phyloP scores from a whole-genome alignment of 2,888 invertebrate species.

The Brachyptera putata region DNA sequence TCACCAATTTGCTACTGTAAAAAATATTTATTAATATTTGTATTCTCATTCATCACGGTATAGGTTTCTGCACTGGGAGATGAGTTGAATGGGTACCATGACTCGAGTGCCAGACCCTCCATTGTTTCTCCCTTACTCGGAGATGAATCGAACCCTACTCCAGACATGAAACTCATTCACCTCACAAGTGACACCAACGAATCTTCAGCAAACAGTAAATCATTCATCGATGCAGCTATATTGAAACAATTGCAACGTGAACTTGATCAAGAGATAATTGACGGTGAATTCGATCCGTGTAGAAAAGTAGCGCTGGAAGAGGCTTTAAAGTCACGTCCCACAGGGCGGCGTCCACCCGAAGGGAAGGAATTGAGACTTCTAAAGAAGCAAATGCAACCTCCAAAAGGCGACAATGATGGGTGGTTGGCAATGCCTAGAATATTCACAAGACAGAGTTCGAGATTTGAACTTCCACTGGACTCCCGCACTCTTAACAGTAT shows the following conservation, averaged over 20 bases:
- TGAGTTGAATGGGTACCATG: conserved; percentile 48
- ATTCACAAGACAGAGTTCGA: conserved; percentile 68
- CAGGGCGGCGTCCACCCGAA: conserved; percentile 14
- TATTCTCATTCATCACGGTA: no score
- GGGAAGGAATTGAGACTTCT: conserved; percentile 35
- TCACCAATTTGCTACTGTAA: no score
- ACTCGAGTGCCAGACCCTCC: conserved; percentile 44
- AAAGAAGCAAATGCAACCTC: conserved; percentile 50
- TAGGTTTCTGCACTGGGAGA: conserved; percentile 59
- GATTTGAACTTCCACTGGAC: conserved; percentile 72
- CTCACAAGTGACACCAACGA: background rate
- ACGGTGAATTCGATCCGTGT: conserved; percentile 62
- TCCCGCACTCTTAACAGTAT: conserved; percentile 51
- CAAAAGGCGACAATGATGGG: conserved; percentile 52
- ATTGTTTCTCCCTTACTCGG: conserved; percentile 53
- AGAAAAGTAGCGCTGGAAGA: conserved; percentile 56
- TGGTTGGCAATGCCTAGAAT: conserved; percentile 66
- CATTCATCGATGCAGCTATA: conserved; percentile 57
- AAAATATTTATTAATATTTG: no score
- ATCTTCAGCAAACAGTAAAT: conserved; percentile 35
- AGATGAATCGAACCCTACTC: conserved; percentile 33
- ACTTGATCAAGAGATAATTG: conserved; percentile 62
- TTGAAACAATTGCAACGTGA: conserved; percentile 62
- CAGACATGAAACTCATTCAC: background rate
- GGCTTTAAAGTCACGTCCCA: conserved; percentile 55